Conservation (phyloP, 2,888 invertebrate species). For the Leptopilina myrica region DNA sequence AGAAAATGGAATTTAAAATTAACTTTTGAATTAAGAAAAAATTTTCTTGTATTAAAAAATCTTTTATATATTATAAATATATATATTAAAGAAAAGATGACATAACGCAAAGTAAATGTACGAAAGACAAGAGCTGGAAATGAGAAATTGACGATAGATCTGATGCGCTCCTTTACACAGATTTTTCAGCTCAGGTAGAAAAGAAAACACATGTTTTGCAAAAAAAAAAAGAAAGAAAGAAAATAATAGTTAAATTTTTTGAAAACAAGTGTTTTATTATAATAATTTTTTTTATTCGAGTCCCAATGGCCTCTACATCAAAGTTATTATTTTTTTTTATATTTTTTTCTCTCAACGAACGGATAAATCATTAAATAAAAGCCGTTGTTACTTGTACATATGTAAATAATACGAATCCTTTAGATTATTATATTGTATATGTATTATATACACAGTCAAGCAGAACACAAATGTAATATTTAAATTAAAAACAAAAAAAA, state of each 20-base stretch:
- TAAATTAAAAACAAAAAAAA: slow-evolving; percentile 61
- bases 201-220: slow-evolving; percentile 7
- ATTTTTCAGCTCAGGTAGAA: slow-evolving; percentile 18
- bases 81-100: neutral
- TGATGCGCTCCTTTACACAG: slow-evolving; percentile 42
- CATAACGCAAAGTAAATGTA: neutral
- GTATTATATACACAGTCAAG: slow-evolving; percentile 72
- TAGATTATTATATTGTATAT: slow-evolving; percentile 72
- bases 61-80: no score
- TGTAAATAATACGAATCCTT: slow-evolving; percentile 75
- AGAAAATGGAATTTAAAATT: no score
- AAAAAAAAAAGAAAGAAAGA: neutral
- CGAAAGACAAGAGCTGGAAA: slow-evolving; percentile 43
- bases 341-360: slow-evolving; percentile 53
- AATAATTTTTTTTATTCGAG: slow-evolving; percentile 38
- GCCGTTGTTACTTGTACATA: slow-evolving; percentile 75
- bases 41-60: no score
- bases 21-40: no score
- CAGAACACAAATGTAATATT: slow-evolving; percentile 76
- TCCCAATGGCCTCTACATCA: slow-evolving; percentile 50
- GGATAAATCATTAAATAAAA: slow-evolving; percentile 62
- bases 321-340: slow-evolving; percentile 48
- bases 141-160: slow-evolving; percentile 47
- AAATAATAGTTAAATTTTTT: neutral
- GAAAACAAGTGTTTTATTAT: slow-evolving; percentile 39